Evolutionary conservation across 2,113 vertebrate species (phyloP).

Genomic region (Paratilapia polleni): DNA sequence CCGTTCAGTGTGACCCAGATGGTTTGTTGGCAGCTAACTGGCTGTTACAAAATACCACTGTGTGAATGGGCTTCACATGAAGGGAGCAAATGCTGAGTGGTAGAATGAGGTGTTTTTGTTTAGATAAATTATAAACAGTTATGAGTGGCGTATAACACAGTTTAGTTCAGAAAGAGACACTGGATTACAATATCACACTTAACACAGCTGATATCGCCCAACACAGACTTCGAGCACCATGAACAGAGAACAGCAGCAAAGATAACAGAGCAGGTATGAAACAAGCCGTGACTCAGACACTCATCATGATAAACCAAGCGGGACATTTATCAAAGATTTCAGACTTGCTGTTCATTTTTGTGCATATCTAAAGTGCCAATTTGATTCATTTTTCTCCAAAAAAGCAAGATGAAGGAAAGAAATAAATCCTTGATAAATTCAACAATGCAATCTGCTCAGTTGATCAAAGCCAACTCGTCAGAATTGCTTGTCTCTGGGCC

Average conservation of each 20-base stretch:
- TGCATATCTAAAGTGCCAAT: constrained; percentile 42
- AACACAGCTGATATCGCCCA: constrained; percentile 23
- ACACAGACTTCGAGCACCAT: constrained; percentile 28
- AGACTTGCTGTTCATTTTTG: constrained; percentile 46
- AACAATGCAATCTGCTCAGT: constrained; percentile 71
- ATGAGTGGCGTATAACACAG: neutral
- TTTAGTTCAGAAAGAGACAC: constrained; percentile 38
- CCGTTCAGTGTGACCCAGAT: constrained; percentile 50
- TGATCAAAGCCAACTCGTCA: constrained; percentile 66
- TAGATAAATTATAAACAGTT: constrained; percentile 1
- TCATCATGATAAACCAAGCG: constrained; percentile 43
- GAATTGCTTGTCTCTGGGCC: constrained; percentile 64
- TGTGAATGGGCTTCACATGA: constrained; percentile 21
- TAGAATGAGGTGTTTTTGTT: neutral
- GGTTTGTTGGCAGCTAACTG: constrained; percentile 35
- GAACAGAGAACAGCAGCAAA: constrained; percentile 44
- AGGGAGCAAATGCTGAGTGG: constrained; percentile 8
- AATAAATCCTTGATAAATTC: constrained; percentile 79
- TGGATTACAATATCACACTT: constrained; percentile 37
- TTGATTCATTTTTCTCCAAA: neutral
- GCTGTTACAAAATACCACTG: constrained; percentile 29
- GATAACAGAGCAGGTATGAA: constrained; percentile 53
- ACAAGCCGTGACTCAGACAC: constrained; percentile 49
- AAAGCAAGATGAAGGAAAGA: neutral
- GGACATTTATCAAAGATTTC: constrained; percentile 81